phyloP scores from a whole-genome alignment of 2,113 vertebrate genomes.

The Caracal caracal region DNA sequence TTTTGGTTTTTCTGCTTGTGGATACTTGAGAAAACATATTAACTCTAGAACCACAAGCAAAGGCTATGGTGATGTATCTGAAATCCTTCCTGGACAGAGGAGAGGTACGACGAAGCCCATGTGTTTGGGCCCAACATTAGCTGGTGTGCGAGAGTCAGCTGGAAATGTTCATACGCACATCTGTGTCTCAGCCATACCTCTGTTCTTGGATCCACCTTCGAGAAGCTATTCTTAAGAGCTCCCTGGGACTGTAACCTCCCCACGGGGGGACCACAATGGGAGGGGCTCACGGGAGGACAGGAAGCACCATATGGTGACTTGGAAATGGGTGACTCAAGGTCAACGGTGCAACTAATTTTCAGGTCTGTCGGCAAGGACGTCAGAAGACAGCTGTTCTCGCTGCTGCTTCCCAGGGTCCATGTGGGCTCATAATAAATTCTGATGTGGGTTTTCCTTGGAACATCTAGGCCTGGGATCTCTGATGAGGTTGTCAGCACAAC shows the following conservation, averaged over 20 bases:
- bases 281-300: not conserved
- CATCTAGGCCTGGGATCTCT: not conserved
- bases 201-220: not conserved
- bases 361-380: not conserved
- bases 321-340: not conserved
- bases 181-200: conserved; percentile 45
- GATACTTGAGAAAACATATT: not conserved
- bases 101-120: accelerated
- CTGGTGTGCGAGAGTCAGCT: not conserved
- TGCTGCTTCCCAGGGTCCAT: not conserved
- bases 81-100: accelerated
- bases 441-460: not conserved
- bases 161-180: not conserved
- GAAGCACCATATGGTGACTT: conserved; percentile 44
- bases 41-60: accelerated
- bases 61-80: not conserved
- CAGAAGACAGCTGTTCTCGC: conserved; percentile 11
- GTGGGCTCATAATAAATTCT: not conserved
- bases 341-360: not conserved
- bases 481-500: not conserved
- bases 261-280: not conserved
- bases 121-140: not conserved
- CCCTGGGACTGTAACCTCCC: not conserved
- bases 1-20: not conserved
- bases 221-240: not conserved